Base-by-base conservation (phyloP, 2,888 invertebrate species). In the Nasonia oneida region DNA sequence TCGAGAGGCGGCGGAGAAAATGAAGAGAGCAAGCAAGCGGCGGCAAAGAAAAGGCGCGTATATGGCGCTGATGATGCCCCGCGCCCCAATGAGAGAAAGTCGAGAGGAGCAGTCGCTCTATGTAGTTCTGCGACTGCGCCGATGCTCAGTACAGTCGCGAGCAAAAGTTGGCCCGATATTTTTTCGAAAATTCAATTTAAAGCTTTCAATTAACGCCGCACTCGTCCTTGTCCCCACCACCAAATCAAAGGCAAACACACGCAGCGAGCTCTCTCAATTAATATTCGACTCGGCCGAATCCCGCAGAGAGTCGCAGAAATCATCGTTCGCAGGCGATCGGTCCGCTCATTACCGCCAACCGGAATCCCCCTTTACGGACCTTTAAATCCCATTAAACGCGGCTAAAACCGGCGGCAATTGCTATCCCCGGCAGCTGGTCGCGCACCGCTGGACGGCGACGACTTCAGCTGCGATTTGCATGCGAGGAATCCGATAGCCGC, bases 391-490 rank as follows among this genome's bases (percentile, higher is more conserved):
- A 57, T 71, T 42, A 77, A 83, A 42, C 53, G 15, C 47, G 50
- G 47, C n/a, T 23, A 53, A 53, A 64, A 70, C 15, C 29, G 53
- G 29, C 23, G n/a, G 53, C 64, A 67, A 50, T 67, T 33, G 75
- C 64, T 5, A 37, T 47, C 33, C 15, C 42, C 53, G n/a, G 4
- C 18, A 73, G 57, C 12, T 14, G 14, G 61, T 4, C 50, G 18
- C 6, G n/a, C 74, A 75, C 73, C 57, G 47, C 37, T 39, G 50
- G 47, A 82, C 82, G 42, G n/a, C 29, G 70, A 42, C 75, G 67
- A 64, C 57, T 83, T 83, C 77, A 42, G 39, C 67, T 14, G 76
- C 29, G 70, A 76, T 76, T 76, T 82, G 29, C 82, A 70, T 77
- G 77, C 77, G 42, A 42, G 77, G 71, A 77, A 83, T 83, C 57